Conservation (phyloP, 2,797 vertebrate species). For the Sebastes oblongus region DNA sequence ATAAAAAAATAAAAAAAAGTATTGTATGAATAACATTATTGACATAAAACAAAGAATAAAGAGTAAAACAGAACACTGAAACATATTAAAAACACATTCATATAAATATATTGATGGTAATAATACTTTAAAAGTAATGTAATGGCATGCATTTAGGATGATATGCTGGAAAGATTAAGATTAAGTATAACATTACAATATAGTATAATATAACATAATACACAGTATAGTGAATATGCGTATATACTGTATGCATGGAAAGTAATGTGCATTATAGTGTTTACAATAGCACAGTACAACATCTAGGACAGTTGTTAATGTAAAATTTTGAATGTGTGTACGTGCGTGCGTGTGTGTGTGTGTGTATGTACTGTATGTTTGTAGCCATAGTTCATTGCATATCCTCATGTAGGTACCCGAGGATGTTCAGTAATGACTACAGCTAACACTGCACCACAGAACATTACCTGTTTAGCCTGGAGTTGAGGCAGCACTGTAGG, state of each 20-base stretch:
- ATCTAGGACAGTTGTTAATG: neutral
- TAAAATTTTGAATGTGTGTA: neutral
- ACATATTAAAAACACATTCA: neutral
- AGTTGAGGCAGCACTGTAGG: neutral
- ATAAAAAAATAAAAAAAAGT: neutral
- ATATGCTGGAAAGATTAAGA: neutral
- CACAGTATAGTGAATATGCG: neutral
- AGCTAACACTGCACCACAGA: neutral
- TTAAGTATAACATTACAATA: neutral
- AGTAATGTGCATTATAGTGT: neutral
- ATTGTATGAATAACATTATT: neutral
- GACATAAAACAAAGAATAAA: neutral
- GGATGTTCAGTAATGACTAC: constrained; percentile 1
- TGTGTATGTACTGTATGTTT: neutral
- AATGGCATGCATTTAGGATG: neutral
- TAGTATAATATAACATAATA: neutral
- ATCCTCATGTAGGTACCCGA: neutral
- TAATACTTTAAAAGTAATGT: neutral
- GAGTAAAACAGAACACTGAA: neutral
- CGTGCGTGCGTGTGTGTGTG: neutral
- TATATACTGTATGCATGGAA: neutral
- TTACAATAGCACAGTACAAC: neutral
- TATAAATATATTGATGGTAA: neutral
- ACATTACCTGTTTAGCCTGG: neutral
- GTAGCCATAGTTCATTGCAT: neutral